These are phyloP conservation scores for Stenichneumon culpator DNA, from an alignment of 2,888 invertebrate species.

Conservation along the genomic window DNA sequence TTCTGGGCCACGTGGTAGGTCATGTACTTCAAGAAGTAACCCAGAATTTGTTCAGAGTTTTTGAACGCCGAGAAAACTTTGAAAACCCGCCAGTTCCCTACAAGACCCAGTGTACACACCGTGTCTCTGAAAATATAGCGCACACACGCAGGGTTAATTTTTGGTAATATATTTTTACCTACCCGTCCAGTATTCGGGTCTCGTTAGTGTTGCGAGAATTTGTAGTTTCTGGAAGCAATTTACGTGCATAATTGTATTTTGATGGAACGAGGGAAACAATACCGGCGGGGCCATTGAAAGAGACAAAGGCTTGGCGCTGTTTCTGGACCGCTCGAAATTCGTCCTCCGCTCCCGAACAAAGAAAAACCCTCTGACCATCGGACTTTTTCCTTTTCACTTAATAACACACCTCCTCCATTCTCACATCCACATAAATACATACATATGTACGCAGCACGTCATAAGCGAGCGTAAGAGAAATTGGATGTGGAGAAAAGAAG, in stretches of 20 bases:
- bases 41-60: too few species aligned
- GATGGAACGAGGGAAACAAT: background rate
- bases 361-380: constrained; percentile 12
- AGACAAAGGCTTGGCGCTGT: background rate
- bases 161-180: background rate
- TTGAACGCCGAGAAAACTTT: too few species aligned
- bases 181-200: background rate
- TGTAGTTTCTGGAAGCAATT: background rate
- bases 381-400: background rate
- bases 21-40: too few species aligned
- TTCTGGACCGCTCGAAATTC: background rate
- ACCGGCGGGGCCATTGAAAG: background rate
- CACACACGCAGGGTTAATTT: too few species aligned
- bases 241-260: background rate
- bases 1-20: too few species aligned
- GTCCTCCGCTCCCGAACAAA: background rate
- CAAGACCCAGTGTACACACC: too few species aligned
- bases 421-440: background rate
- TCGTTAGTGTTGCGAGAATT: background rate
- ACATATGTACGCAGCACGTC: background rate
- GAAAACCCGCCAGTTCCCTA: too few species aligned
- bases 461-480: constrained; percentile 10
- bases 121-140: too few species aligned
- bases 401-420: background rate
- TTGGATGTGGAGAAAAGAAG: background rate